Percentiles rank a stretch among this genome's conserved stretches.
These are phyloP conservation scores for Frieseomelitta varia DNA, from an alignment of 1,140 invertebrate genomes.

Conservation along the genomic window DNA sequence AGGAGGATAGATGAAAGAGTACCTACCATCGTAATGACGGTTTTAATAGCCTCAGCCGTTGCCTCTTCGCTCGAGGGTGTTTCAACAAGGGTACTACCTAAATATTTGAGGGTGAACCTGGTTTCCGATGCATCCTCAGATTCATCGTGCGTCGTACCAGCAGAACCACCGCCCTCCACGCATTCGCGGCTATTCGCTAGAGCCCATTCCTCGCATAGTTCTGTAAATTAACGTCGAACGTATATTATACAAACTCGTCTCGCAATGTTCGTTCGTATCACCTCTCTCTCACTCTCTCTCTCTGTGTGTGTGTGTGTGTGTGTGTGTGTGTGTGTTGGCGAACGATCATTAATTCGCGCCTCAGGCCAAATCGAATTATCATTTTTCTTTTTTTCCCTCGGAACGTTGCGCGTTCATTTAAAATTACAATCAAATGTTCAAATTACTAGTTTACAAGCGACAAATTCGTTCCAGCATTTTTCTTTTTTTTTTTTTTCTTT, in stretches of 20 bases:
- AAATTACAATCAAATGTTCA: too few species aligned
- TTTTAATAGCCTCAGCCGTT: constrained; percentile 88
- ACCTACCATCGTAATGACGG: constrained; percentile 85
- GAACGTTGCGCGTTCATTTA: too few species aligned
- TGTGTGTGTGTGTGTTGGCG: too few species aligned
- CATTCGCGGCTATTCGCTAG: constrained; percentile 84
- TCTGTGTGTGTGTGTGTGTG: too few species aligned
- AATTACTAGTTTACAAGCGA: too few species aligned
- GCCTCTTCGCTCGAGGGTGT: constrained; percentile 84
- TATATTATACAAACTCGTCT: constrained; percentile 33
- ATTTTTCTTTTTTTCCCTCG: too few species aligned
- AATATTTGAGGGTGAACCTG: constrained; percentile 88
- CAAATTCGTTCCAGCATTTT: too few species aligned
- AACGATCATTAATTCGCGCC: not conserved
- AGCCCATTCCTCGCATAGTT: constrained; percentile 90
- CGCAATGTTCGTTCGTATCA: not conserved
- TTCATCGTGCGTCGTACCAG: constrained; percentile 80
- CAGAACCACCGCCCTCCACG: constrained; percentile 83
- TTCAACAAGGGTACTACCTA: constrained; percentile 87
- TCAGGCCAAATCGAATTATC: not conserved
- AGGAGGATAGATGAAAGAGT: not conserved
- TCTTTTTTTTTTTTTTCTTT: too few species aligned
- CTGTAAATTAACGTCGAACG: constrained; percentile 80
- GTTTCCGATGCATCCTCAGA: constrained; percentile 83
- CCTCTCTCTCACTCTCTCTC: too few species aligned